Base-by-base conservation (phyloP, 1,140 invertebrate genomes). In the Bombus balteatus region DNA sequence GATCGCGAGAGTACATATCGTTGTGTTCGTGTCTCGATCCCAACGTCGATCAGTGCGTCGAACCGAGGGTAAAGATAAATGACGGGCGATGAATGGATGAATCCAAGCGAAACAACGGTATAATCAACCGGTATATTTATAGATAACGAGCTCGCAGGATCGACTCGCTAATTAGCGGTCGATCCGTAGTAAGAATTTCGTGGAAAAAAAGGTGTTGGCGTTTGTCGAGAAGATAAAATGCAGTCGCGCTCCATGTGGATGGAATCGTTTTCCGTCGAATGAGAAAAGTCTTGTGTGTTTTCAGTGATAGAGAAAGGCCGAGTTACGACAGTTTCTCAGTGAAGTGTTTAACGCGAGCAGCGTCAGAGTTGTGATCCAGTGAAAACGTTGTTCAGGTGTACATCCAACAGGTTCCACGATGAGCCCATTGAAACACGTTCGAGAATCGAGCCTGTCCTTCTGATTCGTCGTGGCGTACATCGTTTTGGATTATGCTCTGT, bases 401-500 rank as follows among this genome's bases (percentile, higher is more conserved):
- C 32, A 81, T 82, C 71, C 81, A 82, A 82, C 71, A 82, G 81
- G 81, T 82, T 37, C 41, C 15, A 18, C 3, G 18, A 75, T 37
- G 37, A 65, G 28, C 15, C 3, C 9, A 37, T 43, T 39, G 70
- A 34, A 15, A 74, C 18, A 57, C 53, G 53, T 37, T 13, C 37
- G 25, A 65, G 57, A 37, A 59, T 76, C 74, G 10, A 59, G 39
- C n/a, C 47, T 65, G 75, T 15, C 75, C 41, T 25, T 41, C n/a
- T 70, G 76, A 73, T 47, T 77, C 73, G 34, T 53, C 81, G 32
- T 74, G 66, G 41, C 80, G 32, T 25, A 28, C 74, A 72, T n/a
- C 41, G 41, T 82, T 83, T 83, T 86, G 88, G 88, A 89, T 89
- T 89, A 89, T 72, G 41, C 72, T 25, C 18, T 80, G 83, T 79